Evolutionary conservation across 2,888 invertebrate species (phyloP), one percentile per base, ranked within the genome.

Genomic region (Leptinotarsa tumamoca): DNA sequence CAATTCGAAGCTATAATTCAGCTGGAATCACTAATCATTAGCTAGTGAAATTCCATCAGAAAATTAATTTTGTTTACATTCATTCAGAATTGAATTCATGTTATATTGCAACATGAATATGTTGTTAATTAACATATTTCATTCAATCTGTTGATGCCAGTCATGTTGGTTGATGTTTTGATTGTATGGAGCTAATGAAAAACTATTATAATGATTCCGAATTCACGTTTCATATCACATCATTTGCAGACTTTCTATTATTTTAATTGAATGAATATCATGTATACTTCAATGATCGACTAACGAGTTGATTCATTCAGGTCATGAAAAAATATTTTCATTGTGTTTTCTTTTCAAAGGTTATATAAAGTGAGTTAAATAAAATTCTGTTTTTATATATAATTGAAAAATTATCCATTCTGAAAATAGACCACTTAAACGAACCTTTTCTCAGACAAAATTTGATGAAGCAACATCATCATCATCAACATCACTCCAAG

Each of bases 121-220:
- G 27, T n/a, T 43, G 63, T 63, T 63, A 63, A 63, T 63, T 33
- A 63, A 27, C 43, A 63, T n/a, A 63, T 63, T 58, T 18, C 63
- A 63, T 63, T 43, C 27, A 43, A 43, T 63, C 63, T 63, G 43
- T 63, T 63, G 17, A 63, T 63, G 63, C n/a, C 63, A 43, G n/a
- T 33, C 63, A 63, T 63, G 27, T 43, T 43, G 27, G 17, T 4
- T 63, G 63, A 43, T 33, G 33, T 63, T 43, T 18, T 27, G 17
- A 18, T 3, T 54, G 54, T 18, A 18, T 18, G 3, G 18, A n/a
- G n/a, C 23, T 21, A 15, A 61, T 61, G 14, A 15, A 23, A 27
- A 27, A 23, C 15, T 23, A 61, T 61, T 23, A 61, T 5, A 21
- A 14, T 15, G 13, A 61, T 43, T 43, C 3, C 3, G 43, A 43